These are phyloP conservation scores for Apis cerana DNA, from an alignment of 1,140 invertebrate species.

Conservation along the genomic window DNA sequence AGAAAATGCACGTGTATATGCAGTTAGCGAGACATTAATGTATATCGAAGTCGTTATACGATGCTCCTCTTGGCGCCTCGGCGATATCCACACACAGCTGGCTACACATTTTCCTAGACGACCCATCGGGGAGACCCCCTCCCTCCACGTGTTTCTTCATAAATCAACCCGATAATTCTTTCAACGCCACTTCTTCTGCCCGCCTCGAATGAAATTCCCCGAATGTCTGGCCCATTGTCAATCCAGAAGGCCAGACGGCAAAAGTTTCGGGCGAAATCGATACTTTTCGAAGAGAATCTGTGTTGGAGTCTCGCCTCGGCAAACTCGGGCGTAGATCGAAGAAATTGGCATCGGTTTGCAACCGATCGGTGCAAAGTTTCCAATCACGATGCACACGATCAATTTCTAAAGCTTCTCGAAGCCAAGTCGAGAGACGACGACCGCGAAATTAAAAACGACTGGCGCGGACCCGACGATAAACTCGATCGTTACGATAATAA, in stretches of 20 bases:
- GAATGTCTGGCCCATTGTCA: not conserved
- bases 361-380: not conserved
- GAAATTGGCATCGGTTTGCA: not conserved
- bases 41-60: not conserved
- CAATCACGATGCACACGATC: constrained; percentile 1
- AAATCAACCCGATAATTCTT: constrained; percentile 49
- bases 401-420: constrained; percentile 33
- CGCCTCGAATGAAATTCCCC: not conserved
- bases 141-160: constrained; percentile 12
- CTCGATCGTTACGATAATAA: not conserved
- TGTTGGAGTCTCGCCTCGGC: not conserved
- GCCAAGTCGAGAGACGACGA: not conserved
- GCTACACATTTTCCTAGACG: constrained; percentile 28
- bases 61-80: not conserved
- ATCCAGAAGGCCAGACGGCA: not conserved
- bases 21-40: no score
- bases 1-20: no score
- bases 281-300: not conserved
- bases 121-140: constrained; percentile 5
- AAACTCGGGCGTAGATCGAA: not conserved
- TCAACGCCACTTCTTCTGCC: not conserved
- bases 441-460: not conserved
- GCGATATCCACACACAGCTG: not conserved
- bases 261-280: not conserved
- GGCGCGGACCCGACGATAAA: not conserved